These are phyloP conservation scores for Calephelis virginiensis DNA, from an alignment of 1,140 invertebrate genomes.

Conservation along the genomic window DNA sequence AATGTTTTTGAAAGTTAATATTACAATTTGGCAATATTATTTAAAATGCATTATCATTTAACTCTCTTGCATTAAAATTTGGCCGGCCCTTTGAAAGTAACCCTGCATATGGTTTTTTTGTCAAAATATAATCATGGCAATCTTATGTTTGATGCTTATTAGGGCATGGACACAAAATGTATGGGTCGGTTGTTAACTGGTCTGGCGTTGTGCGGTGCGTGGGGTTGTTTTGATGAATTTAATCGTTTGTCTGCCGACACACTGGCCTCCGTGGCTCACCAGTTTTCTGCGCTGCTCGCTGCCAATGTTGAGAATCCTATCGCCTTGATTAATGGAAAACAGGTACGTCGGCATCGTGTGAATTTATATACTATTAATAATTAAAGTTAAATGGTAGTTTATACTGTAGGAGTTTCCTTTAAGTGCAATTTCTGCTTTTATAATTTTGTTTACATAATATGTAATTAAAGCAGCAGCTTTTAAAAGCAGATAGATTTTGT, in stretches of 20 bases:
- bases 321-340: slow-evolving; percentile 85
- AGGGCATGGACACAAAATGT: slow-evolving; percentile 96
- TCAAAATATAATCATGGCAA: background rate
- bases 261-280: slow-evolving; percentile 90
- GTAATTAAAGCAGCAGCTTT: too few species aligned
- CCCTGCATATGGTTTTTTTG: too few species aligned
- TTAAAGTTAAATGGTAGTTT: background rate
- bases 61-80: too few species aligned
- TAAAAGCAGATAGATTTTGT: too few species aligned
- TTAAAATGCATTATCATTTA: too few species aligned
- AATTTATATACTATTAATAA: background rate
- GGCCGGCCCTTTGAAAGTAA: too few species aligned
- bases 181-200: slow-evolving; percentile 96
- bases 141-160: slow-evolving; percentile 19
- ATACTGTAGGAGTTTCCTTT: too few species aligned
- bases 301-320: slow-evolving; percentile 69
- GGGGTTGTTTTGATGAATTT: slow-evolving; percentile 99
- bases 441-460: too few species aligned
- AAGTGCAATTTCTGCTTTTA: too few species aligned
- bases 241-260: slow-evolving; percentile 96
- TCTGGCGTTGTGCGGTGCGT: slow-evolving; percentile 95
- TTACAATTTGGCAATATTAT: too few species aligned
- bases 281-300: slow-evolving; percentile 87
- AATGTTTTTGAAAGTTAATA: too few species aligned
- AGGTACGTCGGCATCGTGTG: slow-evolving; percentile 47